Percentiles rank a stretch among this genome's conserved stretches.
phyloP scores from a whole-genome alignment of 2,888 invertebrate species.

The Oxyteleia sp. region DNA sequence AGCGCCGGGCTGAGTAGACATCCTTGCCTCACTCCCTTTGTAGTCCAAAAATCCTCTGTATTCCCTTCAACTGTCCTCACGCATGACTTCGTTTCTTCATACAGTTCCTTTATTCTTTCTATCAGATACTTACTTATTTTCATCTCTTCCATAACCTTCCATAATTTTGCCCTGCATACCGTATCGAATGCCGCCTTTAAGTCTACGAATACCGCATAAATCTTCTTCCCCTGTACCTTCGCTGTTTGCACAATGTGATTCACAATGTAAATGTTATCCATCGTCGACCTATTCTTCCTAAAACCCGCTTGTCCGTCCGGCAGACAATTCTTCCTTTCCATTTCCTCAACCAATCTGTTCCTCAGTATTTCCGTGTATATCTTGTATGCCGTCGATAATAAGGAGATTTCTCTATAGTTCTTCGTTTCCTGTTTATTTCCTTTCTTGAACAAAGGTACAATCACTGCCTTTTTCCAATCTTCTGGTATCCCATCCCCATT shows the following conservation, averaged over 20 bases:
- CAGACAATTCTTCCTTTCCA: conserved; percentile 44
- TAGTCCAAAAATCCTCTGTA: conserved; percentile 13
- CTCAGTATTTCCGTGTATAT: conserved; percentile 66
- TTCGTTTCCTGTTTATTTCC: conserved; percentile 40
- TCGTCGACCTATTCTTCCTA: conserved; percentile 53
- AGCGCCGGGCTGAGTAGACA: conserved; percentile 12
- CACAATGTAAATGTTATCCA: conserved; percentile 64
- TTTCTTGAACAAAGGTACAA: conserved; percentile 70
- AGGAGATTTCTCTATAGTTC: too few relatives aligned
- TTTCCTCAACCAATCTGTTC: conserved; percentile 53
- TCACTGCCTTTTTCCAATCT: conserved; percentile 65
- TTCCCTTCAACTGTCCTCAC: not conserved
- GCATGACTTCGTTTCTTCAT: conserved; percentile 39
- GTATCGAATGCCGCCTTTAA: conserved; percentile 17
- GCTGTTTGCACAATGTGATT: conserved; percentile 47
- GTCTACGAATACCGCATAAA: conserved; percentile 16
- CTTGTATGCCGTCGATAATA: too few relatives aligned
- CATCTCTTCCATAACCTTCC: conserved; percentile 53
- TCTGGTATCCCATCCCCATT: conserved; percentile 64
- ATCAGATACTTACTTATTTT: conserved; percentile 22
- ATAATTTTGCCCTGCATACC: conserved; percentile 62
- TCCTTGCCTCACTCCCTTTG: conserved; percentile 18
- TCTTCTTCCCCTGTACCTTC: not conserved
- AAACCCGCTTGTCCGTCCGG: conserved; percentile 71
- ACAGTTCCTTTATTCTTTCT: conserved; percentile 35